Evolutionary conservation across 2,888 invertebrate genomes (phyloP).

Genomic region (Dicranocentrus wangi): DNA sequence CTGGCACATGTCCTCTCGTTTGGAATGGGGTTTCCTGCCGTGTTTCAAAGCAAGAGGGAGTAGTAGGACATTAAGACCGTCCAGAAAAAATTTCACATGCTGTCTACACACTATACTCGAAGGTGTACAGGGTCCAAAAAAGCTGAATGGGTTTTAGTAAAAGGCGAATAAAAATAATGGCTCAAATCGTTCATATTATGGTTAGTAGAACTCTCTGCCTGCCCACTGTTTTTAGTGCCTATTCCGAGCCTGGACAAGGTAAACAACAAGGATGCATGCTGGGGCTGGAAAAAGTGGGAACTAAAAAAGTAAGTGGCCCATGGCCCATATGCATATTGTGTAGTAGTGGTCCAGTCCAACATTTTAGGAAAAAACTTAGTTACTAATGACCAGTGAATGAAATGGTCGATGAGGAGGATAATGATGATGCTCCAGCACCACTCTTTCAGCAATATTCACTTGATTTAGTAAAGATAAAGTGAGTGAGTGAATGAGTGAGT

Average conservation of each 20-base stretch:
- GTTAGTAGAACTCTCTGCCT: too few relatives aligned
- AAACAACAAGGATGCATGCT: slow-evolving; percentile 6
- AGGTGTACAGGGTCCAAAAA: too few relatives aligned
- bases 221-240: background rate
- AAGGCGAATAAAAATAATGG: too few relatives aligned
- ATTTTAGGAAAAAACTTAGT: too few relatives aligned
- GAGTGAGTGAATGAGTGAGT: background rate
- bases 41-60: slow-evolving; percentile 36
- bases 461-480: slow-evolving; percentile 14
- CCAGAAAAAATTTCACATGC: background rate
- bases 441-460: slow-evolving; percentile 8
- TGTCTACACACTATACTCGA: too few relatives aligned
- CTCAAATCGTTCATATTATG: too few relatives aligned
- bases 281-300: background rate
- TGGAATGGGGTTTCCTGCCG: slow-evolving; percentile 42
- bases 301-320: too few relatives aligned
- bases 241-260: background rate
- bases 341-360: too few relatives aligned
- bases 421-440: too few relatives aligned
- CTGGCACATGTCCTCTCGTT: slow-evolving; percentile 29
- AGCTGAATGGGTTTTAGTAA: too few relatives aligned
- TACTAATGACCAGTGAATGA: slow-evolving; percentile 14
- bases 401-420: too few relatives aligned
- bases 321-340: background rate
- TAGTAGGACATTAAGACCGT: too few relatives aligned